Base-by-base conservation (phyloP, 2,888 invertebrate species). In the Acrobasis repandana region DNA sequence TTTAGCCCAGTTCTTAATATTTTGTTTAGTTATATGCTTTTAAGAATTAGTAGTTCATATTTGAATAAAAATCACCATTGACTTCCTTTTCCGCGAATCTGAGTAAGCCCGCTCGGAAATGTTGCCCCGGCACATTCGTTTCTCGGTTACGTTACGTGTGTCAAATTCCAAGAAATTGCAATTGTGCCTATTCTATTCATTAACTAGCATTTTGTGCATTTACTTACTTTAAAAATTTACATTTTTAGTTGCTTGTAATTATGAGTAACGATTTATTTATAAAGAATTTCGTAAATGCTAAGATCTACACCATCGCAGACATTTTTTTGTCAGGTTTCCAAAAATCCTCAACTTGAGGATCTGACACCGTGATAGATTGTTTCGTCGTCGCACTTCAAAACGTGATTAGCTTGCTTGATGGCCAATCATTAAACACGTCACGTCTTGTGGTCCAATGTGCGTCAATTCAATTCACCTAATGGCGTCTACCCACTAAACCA, bases 381-480 rank as follows among this genome's bases (percentile, higher is more conserved):
- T 57, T 57, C 48, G 48, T 48, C 34, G 33, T 11, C 33, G 15
- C 15, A 6, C 33, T 48, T 36, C 11, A 52, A 15, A 33, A 57
- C 47, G 48, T 57, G 57, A n/a, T 43, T 5, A 8, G 48, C 11
- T 34, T 36, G 11, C 14, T 48, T 48, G 6, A 38, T 11, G 33
- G 33, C 11, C 34, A 3, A 61, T 61, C 58, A 47, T 36, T 16
- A 61, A n/a, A 46, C 58, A 10, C 11, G 43, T 58, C 61, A 61
- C 61, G 61, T 57, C n/a, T 46, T 20, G 48, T 48, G 46, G 52
- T 52, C 16, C 34, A 18, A 16, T 58, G 49, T 56, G 56, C 61
- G 61, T 61, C 61, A 58, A 58, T 57, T 36, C 52, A 56, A 61
- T 58, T 36, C 54, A 57, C 15, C 46, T 61, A 50, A 61, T 61